Evolutionary conservation across 2,888 invertebrate species (phyloP).

Genomic region (Anthrax anthrax): DNA sequence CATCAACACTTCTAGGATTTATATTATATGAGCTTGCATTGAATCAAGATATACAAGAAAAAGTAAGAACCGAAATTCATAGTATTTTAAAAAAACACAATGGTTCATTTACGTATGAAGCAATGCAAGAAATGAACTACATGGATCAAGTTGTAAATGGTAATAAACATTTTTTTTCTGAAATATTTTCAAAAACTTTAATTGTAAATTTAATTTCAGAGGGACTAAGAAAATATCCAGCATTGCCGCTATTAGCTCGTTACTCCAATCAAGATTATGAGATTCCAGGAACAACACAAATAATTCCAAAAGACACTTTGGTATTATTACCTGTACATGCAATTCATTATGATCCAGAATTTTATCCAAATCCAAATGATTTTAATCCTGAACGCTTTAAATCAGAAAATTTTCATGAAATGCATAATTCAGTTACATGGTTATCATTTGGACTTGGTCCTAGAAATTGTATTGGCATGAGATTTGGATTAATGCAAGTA

Average conservation of each 20-base stretch:
- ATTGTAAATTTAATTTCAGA: slow-evolving; percentile 30
- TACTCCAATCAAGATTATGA: slow-evolving; percentile 23
- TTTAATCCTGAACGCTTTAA: slow-evolving; percentile 48
- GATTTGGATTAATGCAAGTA: slow-evolving; percentile 30
- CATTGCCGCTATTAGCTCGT: slow-evolving; percentile 25
- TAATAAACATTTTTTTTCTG: slow-evolving; percentile 16
- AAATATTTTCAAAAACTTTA: slow-evolving; percentile 17
- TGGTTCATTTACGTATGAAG: slow-evolving; percentile 35
- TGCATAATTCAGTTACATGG: slow-evolving; percentile 24
- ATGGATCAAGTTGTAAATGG: slow-evolving; percentile 36
- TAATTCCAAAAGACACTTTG: slow-evolving; percentile 23
- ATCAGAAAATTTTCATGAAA: slow-evolving; percentile 20
- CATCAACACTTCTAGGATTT: slow-evolving; percentile 35
- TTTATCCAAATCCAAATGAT: slow-evolving; percentile 43
- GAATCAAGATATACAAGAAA: slow-evolving; percentile 34
- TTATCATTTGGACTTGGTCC: slow-evolving; percentile 28
- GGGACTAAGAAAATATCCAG: slow-evolving; percentile 35
- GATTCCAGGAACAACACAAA: slow-evolving; percentile 20
- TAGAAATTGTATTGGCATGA: slow-evolving; percentile 27
- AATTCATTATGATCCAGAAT: slow-evolving; percentile 41
- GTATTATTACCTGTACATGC: slow-evolving; percentile 26
- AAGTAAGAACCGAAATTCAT: slow-evolving; percentile 32
- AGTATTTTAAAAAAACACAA: slow-evolving; percentile 25
- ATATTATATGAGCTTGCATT: slow-evolving; percentile 37
- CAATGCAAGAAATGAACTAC: slow-evolving; percentile 36